phyloP scores from a whole-genome alignment of 2,113 vertebrate genomes.

The Chauna torquata region DNA sequence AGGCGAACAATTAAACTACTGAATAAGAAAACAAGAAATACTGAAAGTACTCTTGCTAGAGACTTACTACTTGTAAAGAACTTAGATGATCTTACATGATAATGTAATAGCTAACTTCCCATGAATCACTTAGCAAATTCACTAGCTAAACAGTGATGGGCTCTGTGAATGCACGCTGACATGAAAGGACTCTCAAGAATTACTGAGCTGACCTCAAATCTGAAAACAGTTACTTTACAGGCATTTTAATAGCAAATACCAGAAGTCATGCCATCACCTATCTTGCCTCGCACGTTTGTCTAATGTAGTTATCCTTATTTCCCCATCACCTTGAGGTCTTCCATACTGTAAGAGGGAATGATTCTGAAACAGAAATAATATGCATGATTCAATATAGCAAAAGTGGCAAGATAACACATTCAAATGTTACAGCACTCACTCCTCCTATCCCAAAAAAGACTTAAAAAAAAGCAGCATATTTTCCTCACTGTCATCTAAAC shows the following conservation, averaged over 20 bases:
- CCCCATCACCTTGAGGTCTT: constrained; percentile 94
- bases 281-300: constrained; percentile 97
- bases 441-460: not conserved
- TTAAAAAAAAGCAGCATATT: not conserved
- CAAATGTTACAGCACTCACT: not conserved
- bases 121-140: not conserved
- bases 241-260: not conserved
- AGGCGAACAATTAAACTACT: not conserved
- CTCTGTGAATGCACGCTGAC: not conserved
- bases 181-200: not conserved
- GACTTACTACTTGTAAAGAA: not conserved
- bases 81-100: not conserved
- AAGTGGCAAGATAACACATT: not conserved
- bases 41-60: not conserved
- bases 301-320: constrained; percentile 89
- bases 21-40: not conserved
- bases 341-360: constrained; percentile 90
- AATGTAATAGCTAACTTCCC: not conserved
- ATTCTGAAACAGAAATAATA: constrained; percentile 80
- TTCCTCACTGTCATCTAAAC: not conserved
- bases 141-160: not conserved
- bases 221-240: not conserved
- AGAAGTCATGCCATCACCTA: constrained; percentile 79
- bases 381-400: not conserved
- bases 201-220: not conserved